Evolutionary conservation across 2,113 vertebrate genomes (phyloP), one percentile per base, ranked within the genome.

Genomic region (Onychostruthus taczanowskii): DNA sequence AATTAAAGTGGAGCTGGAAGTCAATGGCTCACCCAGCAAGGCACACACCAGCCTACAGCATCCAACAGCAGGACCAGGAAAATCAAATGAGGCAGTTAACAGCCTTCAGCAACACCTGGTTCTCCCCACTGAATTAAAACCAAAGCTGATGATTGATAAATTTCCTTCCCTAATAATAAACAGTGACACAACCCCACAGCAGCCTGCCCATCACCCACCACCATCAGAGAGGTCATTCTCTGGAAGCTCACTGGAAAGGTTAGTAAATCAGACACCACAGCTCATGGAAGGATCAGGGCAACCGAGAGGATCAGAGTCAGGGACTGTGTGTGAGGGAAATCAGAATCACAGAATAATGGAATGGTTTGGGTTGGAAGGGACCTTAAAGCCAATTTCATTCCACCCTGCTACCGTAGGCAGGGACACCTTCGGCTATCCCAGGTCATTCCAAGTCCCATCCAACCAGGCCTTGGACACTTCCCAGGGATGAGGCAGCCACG

Each of bases 21-120:
- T n/a, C 28, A 37, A 43, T 0, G 1, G 26, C 35, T 66, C 33
- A 56, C 43, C 18, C 62, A 46, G 27, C 0, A 0, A 37, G 49
- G 37, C 53, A 66, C 49, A 47, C 3, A 8, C 16, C 6, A 5
- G 41, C 43, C 76, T 37, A 46, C 64, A 62, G 68, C 73, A 62
- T 2, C 26, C 43, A 41, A 43, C 20, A 69, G 31, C n/a, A 52
- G 30, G 5, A 31, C 47, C 1, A 61, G 63, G 39, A 70, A 73
- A 64, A 75, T 35, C 63, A 68, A 11, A 61, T 13, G 1, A 3
- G 37, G 44, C 78, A 77, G 56, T 10, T 28, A 77, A 24, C 13
- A 67, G 73, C 43, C 50, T 73, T 75, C 56, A 76, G 46, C 43
- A 84, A 47, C 61, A 46, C 6, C 39, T 41, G 3, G 6, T 19